Percentiles rank a stretch among this genome's conserved stretches.
phyloP scores from a whole-genome alignment of 37 sponge, comb jelly and placozoan genomes.

The Oopsacas minuta region DNA sequence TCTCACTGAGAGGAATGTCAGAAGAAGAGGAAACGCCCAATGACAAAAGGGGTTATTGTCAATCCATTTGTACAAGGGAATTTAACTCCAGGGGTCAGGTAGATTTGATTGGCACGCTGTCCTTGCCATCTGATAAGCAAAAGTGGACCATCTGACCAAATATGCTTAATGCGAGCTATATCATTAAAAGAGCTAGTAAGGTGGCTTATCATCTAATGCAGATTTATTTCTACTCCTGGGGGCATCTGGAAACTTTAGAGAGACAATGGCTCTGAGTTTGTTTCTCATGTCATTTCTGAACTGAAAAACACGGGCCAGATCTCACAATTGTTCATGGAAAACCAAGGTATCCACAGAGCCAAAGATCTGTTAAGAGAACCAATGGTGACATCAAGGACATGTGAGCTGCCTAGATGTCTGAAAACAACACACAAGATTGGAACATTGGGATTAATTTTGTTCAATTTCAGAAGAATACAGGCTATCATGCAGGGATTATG shows the following conservation, averaged over 20 bases:
- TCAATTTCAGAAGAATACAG: constrained; percentile 18
- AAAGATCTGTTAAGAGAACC: constrained; percentile 12
- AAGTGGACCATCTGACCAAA: constrained; percentile 19
- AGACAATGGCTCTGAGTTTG: constrained; percentile 17
- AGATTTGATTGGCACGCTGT: constrained; percentile 12
- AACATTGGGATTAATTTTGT: constrained; percentile 17
- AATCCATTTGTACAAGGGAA: constrained; percentile 14
- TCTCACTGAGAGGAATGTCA: constrained; percentile 18
- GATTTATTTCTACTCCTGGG: constrained; percentile 15
- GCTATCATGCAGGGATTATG: constrained; percentile 15
- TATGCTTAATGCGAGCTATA: not conserved
- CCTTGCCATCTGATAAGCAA: constrained; percentile 14
- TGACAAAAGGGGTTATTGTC: constrained; percentile 9
- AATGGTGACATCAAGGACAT: constrained; percentile 19
- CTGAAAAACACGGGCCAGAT: not conserved
- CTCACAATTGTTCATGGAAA: constrained; percentile 20
- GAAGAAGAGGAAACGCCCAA: constrained; percentile 18
- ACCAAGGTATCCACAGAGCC: constrained; percentile 18
- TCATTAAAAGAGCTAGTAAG: constrained; percentile 11
- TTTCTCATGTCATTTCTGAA: constrained; percentile 10
- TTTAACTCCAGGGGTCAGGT: constrained; percentile 10
- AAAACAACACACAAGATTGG: constrained; percentile 13
- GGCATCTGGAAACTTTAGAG: constrained; percentile 4
- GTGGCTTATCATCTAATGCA: constrained; percentile 19
- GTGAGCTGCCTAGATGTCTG: constrained; percentile 11